These are phyloP conservation scores for Bombylius major DNA, from an alignment of 2,888 invertebrate species.

Conservation along the genomic window DNA sequence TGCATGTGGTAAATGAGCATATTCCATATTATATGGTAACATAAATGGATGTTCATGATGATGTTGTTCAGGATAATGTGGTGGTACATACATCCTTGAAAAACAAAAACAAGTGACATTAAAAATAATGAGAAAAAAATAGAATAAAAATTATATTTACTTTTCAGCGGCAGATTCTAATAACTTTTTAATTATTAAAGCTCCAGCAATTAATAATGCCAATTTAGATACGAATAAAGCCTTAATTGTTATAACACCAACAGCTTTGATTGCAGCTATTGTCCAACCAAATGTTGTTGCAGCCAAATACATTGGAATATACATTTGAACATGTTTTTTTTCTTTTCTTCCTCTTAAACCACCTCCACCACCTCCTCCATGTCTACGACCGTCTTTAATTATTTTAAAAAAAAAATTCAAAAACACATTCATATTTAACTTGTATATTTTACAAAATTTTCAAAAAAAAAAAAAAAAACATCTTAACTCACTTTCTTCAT, in stretches of 20 bases:
- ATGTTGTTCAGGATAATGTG: constrained; percentile 30
- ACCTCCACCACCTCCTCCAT: constrained; percentile 12
- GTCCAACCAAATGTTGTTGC: constrained; percentile 54
- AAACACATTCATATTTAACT: too few species aligned
- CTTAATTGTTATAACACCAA: constrained; percentile 51
- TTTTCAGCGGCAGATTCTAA: constrained; percentile 44
- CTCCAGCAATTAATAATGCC: constrained; percentile 49
- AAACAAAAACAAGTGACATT: neutral
- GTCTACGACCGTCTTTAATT: neutral
- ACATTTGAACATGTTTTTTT: constrained; percentile 48
- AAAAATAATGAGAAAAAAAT: neutral
- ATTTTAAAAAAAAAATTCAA: too few species aligned
- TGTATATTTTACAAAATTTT: too few species aligned
- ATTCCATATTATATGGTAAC: constrained; percentile 37
- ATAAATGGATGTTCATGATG: constrained; percentile 24
- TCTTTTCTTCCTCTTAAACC: constrained; percentile 34
- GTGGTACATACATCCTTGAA: constrained; percentile 28
- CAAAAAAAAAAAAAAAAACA: too few species aligned
- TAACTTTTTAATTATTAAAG: constrained; percentile 47
- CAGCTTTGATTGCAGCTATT: constrained; percentile 46
- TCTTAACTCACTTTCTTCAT: constrained; percentile 37
- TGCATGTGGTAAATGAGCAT: constrained; percentile 23
- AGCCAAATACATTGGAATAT: constrained; percentile 54
- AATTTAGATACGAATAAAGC: constrained; percentile 56
- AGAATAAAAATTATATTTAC: constrained; percentile 18